A percentile compares a stretch with the other conserved stretches of the same genome.
phyloP scores from a whole-genome alignment of 2,888 invertebrate species.

The Brachypterus glaber region DNA sequence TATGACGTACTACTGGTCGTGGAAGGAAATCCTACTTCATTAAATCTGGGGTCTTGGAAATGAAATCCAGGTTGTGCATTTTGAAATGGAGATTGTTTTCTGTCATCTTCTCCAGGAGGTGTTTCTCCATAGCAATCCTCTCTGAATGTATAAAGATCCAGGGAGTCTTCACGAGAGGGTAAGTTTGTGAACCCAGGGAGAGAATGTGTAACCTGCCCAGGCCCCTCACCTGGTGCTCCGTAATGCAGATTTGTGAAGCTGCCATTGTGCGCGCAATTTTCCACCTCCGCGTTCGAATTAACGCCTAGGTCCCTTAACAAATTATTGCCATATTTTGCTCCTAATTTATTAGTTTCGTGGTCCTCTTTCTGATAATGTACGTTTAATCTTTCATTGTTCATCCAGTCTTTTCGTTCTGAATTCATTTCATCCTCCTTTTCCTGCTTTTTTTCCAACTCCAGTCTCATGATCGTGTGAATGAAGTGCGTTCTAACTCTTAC shows the following conservation, averaged over 20 bases:
- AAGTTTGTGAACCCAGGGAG: conserved; percentile 35
- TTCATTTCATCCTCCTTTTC: conserved; percentile 44
- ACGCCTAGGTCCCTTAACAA: conserved; percentile 47
- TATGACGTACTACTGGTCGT: conserved; percentile 22
- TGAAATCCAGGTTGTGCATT: conserved; percentile 28
- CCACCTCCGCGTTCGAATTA: conserved; percentile 50
- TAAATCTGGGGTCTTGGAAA: conserved; percentile 36
- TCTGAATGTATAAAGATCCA: conserved; percentile 51
- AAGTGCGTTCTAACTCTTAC: conserved; percentile 92
- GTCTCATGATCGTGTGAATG: conserved; percentile 90
- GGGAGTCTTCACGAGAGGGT: conserved; percentile 47
- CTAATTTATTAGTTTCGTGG: conserved; percentile 4
- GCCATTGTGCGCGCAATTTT: conserved; percentile 55
- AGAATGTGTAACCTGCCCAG: conserved; percentile 27
- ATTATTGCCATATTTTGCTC: conserved; percentile 32
- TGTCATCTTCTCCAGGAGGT: conserved; percentile 21
- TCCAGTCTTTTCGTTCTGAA: conserved; percentile 38
- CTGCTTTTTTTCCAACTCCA: conserved; percentile 80
- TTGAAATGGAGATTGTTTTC: conserved; percentile 21
- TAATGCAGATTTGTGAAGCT: conserved; percentile 62
- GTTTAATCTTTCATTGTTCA: conserved; percentile 44
- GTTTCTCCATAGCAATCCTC: conserved; percentile 50
- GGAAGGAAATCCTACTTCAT: conserved; percentile 32
- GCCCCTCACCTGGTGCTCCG: conserved; percentile 45
- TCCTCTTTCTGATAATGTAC: conserved; percentile 19